Evolutionary conservation across 1,140 invertebrate species (phyloP), one percentile per base, ranked within the genome.

Genomic region (Megalonaias nervosa): DNA sequence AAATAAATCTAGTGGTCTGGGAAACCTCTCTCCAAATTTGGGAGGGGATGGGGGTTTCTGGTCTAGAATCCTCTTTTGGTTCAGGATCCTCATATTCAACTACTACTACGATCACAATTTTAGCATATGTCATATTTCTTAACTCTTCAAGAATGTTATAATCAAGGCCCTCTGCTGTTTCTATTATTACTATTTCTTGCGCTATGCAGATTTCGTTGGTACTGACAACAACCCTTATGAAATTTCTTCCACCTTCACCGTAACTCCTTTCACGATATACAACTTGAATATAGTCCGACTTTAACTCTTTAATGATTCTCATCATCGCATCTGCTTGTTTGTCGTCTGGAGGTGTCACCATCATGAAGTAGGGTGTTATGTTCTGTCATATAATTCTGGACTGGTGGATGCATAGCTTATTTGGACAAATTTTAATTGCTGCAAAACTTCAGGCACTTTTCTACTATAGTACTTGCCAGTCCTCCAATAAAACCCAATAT

Each of bases 281-380:
- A 60, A 83, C 66, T 58, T 81, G 79, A 31, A 83, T 77, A 60
- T 73, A 81, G 2, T 31, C 31, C 31, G 31, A 31, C 5, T 31
- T 31, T 31, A 31, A 31, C 31, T 31, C 31, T 68, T 76, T 65
- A 9, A 78, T 57, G 21, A 83, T 67, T 19, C 69, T 67, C n/a
- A 81, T 76, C 71, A 83, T 81, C 48, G 76, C 74, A 48, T 71
- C 71, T 14, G 75, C 82, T 68, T 83, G 82, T 59, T 78, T 73
- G 16, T 68, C 38, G 48, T 81, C 82, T n/a, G 79, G 74, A 16
- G 79, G 75, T n/a, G 59, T 68, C 17, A 78, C 69, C 9, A 79
- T 59, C 58, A 81, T 64, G 60, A 83, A 83, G 60, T 81, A 83
- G 79, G 79, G 68, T 79, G 71, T 31, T 23, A 19, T 1, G 56